Evolutionary conservation across 2,113 vertebrate species (phyloP).

Genomic region (Cyrtonyx montezumae): DNA sequence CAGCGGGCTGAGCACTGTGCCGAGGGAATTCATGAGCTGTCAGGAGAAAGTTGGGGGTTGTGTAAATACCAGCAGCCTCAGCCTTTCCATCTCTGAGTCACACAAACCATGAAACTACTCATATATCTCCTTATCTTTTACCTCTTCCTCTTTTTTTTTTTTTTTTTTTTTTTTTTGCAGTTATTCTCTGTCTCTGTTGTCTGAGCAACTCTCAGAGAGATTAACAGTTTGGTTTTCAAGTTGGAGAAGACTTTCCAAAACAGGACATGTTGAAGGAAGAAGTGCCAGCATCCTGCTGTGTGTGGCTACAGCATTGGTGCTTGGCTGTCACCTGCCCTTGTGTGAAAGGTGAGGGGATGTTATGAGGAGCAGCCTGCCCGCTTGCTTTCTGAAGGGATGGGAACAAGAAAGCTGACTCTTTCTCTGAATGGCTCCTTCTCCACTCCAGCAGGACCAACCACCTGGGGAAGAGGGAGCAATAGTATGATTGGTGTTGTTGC

Average conservation of each 20-base stretch:
- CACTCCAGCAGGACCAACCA: not conserved
- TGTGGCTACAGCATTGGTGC: accelerated
- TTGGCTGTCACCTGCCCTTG: not conserved
- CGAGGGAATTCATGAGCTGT: not conserved
- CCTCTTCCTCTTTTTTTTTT: constrained; percentile 22
- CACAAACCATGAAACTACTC: not conserved
- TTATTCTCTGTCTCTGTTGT: not conserved
- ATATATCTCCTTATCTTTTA: constrained; percentile 31
- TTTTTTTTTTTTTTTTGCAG: constrained; percentile 17
- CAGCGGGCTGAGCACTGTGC: not conserved
- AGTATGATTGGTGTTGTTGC: accelerated
- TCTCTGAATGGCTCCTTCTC: not conserved
- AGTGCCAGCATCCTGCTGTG: not conserved
- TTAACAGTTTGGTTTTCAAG: not conserved
- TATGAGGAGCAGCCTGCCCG: not conserved
- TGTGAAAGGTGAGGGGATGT: not conserved
- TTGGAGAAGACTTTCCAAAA: not conserved
- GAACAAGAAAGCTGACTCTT: not conserved
- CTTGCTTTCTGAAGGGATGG: not conserved
- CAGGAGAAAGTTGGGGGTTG: not conserved
- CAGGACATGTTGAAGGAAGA: not conserved
- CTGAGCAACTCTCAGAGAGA: not conserved
- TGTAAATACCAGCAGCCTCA: constrained; percentile 3
- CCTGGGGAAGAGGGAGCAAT: not conserved
- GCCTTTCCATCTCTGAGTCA: constrained; percentile 29